Evolutionary conservation across 1,140 invertebrate genomes (phyloP), one percentile per base, ranked within the genome.

Genomic region (Dinothrombium tinctorium): DNA sequence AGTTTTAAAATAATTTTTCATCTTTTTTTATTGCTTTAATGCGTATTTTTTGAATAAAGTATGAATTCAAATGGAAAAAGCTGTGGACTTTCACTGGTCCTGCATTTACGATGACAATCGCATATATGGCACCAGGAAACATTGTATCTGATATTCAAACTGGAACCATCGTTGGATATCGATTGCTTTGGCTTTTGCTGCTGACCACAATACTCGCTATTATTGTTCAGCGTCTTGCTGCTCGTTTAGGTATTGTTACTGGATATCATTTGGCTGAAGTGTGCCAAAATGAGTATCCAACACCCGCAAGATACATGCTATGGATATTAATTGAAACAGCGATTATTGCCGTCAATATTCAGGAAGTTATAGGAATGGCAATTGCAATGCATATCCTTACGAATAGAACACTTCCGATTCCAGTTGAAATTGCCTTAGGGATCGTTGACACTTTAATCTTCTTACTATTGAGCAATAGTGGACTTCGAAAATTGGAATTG

Each of bases 271-370:
- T 84, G 48, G 76, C 77, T 12, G 76, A 82, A 63, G 69, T 77
- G 62, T 79, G 76, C 53, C 72, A 78, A 54, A 36, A 70, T 40
- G 72, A 78, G 54, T 90, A 89, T 53, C 76, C 72, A 49, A 68
- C 60, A 50, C 35, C 78, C 15, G 81, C 84, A 1, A 63, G 82
- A 45, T 50, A 83, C 33, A 61, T 83, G 47, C 59, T 89, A n/a
- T 90, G 83, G 83, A 68, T 89, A 32, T 89, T 90, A 82, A 72
- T 84, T 26, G 84, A 90, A 61, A 76, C 90, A 47, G 83, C 84
- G 8, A 87, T 90, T 47, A 86, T 90, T 53, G 80, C 81, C 17
- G 82, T 77, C 19, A 82, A 87, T 57, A 87, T 89, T 79, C 82
- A 86, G 57, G 81, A 82, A 64, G 77, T 83, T 29, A 84, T 87